Evolutionary conservation across 2,113 vertebrate genomes (phyloP), one percentile per base, ranked within the genome.

Genomic region (Noturus placidus): DNA sequence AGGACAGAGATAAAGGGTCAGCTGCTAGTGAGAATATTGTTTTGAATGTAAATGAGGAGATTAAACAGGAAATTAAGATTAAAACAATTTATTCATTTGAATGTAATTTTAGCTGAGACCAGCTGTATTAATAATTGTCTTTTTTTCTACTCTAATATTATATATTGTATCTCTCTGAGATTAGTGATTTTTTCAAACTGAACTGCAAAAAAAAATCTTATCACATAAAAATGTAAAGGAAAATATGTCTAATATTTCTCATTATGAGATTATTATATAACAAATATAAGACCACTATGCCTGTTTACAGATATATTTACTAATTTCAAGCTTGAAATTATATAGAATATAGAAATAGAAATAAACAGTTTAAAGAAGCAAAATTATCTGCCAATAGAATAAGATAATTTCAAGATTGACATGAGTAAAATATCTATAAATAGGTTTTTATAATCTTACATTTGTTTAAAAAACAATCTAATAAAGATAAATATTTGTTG

Each of bases 11-110:
- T 54, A 89, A 92, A 91, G 85, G 38, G 74, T 85, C 42, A 50
- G 50, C 84, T 83, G 78, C 69, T 63, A 80, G 89, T 90, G 78
- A 84, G 56, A 11, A 87, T 83, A 90, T 86, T 42, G 82, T 83
- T 84, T 76, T 91, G 91, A 92, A 91, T 92, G 76, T 89, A 79
- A 93, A 92, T 89, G 80, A 92, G 88, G 42, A 77, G 69, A 89
- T 86, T 38, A 50, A 59, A 57, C 38, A 80, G 86, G 20, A 50
- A 54, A 27, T 4, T 87, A 88, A 86, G 86, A 88, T 19, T 20
- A 54, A 67, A 42, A 84, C 77, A 67, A 88, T 89, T 81, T 88
- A 88, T 89, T 87, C 35, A 83, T 50, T 91, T 92, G 38, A 82
- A 90, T 74, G 19, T 10, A 74, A 8, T 74, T 20, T 22, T 27